Conservation (phyloP, 2,888 invertebrate genomes). For the Hydraecia micacea region DNA sequence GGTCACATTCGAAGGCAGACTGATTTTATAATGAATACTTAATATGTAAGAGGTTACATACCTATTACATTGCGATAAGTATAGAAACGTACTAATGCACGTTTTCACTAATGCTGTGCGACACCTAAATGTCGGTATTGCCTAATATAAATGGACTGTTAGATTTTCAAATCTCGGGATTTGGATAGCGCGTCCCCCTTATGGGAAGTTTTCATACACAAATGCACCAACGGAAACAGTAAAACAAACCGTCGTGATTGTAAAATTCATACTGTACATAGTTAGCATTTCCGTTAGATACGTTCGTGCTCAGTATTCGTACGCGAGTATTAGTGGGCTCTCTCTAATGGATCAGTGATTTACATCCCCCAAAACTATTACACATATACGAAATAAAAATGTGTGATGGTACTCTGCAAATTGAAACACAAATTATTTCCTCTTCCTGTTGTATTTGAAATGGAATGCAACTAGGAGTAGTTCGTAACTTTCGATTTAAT, state of each 20-base stretch:
- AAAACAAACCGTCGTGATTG: conserved; percentile 21
- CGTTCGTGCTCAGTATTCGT: conserved; percentile 30
- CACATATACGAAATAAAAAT: conserved; percentile 24
- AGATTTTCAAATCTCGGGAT: background rate
- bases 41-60: background rate
- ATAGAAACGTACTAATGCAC: background rate
- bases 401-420: conserved; percentile 18
- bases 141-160: background rate
- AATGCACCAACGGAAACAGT: background rate
- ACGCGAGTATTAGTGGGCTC: conserved; percentile 18
- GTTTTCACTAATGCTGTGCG: background rate
- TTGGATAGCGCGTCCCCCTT: background rate
- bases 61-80: background rate
- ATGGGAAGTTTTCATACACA: background rate
- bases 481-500: conserved; percentile 15
- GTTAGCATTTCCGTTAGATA: background rate
- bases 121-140: background rate
- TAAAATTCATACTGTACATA: conserved; percentile 22
- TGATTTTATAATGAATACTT: background rate
- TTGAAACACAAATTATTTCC: conserved; percentile 23
- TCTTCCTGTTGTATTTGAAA: conserved; percentile 4
- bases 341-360: conserved; percentile 35
- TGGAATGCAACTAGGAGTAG: background rate
- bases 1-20: background rate
- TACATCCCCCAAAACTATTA: conserved; percentile 23